phyloP scores from a whole-genome alignment of 2,797 vertebrate species.

The Rhabdophis nuchalis region DNA sequence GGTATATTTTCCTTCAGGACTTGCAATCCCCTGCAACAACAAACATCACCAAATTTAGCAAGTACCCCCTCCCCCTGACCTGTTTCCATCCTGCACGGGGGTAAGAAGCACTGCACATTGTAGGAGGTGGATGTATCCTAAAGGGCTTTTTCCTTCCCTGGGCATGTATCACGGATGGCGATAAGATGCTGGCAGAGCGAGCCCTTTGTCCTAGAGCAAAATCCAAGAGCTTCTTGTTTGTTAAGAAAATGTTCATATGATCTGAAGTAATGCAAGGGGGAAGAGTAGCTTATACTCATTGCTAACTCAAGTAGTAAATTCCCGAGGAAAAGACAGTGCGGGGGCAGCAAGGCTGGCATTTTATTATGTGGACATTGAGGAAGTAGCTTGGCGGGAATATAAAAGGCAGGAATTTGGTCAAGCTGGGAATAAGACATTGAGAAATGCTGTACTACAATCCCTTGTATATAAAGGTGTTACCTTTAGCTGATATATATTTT shows the following conservation, averaged over 20 bases:
- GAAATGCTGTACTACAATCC: background rate
- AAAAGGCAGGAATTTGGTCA: background rate
- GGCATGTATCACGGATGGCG: background rate
- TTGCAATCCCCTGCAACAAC: conserved; percentile 38
- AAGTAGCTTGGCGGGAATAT: background rate
- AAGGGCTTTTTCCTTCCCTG: conserved; percentile 30
- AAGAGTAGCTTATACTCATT: background rate
- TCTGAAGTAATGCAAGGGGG: background rate
- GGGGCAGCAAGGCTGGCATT: background rate
- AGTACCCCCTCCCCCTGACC: conserved; percentile 2
- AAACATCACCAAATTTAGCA: conserved; percentile 42
- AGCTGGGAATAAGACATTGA: background rate
- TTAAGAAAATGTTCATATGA: background rate
- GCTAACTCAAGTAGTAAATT: background rate
- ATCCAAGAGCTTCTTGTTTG: background rate
- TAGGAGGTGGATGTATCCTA: conserved; percentile 26
- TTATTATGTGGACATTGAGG: background rate
- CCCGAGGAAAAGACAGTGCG: background rate
- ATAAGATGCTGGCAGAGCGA: background rate
- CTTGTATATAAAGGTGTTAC: background rate
- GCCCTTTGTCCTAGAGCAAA: background rate
- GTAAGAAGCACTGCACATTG: conserved; percentile 18
- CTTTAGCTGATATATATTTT: background rate
- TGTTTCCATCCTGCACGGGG: conserved; percentile 27
- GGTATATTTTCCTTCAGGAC: conserved; percentile 58